Evolutionary conservation across 1,140 invertebrate species (phyloP), one percentile per base, ranked within the genome.

Genomic region (Pantala flavescens): DNA sequence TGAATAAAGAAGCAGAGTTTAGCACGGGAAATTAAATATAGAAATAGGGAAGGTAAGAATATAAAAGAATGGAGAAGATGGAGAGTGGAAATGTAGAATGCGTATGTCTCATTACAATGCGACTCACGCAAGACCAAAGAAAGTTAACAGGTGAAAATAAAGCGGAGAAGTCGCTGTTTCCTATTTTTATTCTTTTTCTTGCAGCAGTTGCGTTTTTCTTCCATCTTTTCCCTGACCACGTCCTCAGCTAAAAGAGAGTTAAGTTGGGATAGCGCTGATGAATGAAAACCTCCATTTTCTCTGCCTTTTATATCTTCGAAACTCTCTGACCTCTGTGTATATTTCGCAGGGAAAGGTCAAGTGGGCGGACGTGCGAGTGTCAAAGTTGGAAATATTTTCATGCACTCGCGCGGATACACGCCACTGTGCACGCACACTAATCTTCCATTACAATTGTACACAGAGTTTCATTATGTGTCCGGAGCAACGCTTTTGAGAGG

Each of bases 101-200:
- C 49, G 49, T 63, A 7, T 21, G 49, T 16, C 49, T 63, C 49
- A 63, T 63, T 12, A 7, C 49, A 63, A 63, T 63, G 49, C 49
- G 3, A 19, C 2, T 3, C 49, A 63, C 49, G 49, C 49, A 3
- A 12, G 49, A 12, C n/a, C 14, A 21, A 63, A 21, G 49, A 63
- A 63, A 63, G 49, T 63, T 63, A 63, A 63, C 49, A 63, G 49
- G 49, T 63, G 49, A 63, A 63, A 63, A 63, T 16, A 63, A 63
- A 63, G 49, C 49, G 49, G 49, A 12, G n/a, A 63, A 12, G 49
- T 21, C 49, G 49, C 49, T 63, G 49, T 19, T 63, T 63, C 49
- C 12, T 21, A 3, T 21, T 63, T 1, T 63, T 21, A 7, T 49
- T 49, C 43, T 49, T 63, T 21, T 21, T 63, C 28, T 36, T 36